phyloP scores from a whole-genome alignment of 2,797 vertebrate genomes.

The Sebastes trivittatus region DNA sequence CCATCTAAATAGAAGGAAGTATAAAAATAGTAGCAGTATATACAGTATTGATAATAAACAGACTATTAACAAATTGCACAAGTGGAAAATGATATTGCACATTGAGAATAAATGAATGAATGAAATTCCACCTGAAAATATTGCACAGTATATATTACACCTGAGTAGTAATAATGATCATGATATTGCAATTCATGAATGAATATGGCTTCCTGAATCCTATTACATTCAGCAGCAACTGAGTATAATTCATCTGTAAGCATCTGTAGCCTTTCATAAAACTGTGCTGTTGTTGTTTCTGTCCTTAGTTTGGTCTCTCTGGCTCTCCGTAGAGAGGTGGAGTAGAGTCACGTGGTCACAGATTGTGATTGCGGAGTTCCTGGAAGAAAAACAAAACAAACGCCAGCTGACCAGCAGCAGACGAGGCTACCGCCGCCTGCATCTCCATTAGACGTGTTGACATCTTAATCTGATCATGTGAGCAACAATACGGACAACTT shows the following conservation, averaged over 20 bases:
- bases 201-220: too few species aligned
- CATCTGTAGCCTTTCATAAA: not conserved
- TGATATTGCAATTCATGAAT: too few species aligned
- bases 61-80: too few species aligned
- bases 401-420: constrained; percentile 49
- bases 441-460: not conserved
- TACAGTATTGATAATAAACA: too few species aligned
- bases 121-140: too few species aligned
- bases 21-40: too few species aligned
- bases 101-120: too few species aligned
- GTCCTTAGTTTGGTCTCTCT: constrained; percentile 3
- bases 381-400: constrained; percentile 83
- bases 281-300: not conserved
- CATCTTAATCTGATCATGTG: constrained; percentile 10
- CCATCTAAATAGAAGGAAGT: too few species aligned
- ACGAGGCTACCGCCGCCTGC: not conserved
- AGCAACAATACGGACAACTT: not conserved
- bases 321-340: constrained; percentile 71
- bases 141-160: too few species aligned
- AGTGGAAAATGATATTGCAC: too few species aligned
- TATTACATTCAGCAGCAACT: too few species aligned
- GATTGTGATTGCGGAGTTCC: constrained; percentile 64
- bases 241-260: too few species aligned
- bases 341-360: constrained; percentile 65
- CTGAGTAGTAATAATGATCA: not conserved